Base-by-base conservation (phyloP, 2,113 vertebrate genomes). In the Solenodon paradoxus region DNA sequence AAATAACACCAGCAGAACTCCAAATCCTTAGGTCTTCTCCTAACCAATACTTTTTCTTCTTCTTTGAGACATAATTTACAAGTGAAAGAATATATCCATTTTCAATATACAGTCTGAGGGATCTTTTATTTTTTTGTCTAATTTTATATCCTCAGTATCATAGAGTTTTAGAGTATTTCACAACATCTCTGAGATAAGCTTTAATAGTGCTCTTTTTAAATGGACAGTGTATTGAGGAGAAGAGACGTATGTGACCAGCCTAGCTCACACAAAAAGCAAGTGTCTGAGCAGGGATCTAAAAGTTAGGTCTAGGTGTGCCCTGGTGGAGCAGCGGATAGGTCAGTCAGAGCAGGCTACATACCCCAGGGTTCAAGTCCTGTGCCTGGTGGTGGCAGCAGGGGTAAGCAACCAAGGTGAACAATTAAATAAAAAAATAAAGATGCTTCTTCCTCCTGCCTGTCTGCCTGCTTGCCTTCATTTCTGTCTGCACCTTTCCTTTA, bases 31-130 rank as follows among this genome's bases (percentile, higher is more conserved):
- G 17, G 0, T 3, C 22, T 17, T 2, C 64, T 72, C 38, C 22
- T 64, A 24, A 32, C 7, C 82, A 75, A 57, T 66, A 26, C 42
- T 49, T 55, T 47, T 40, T 68, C 66, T 80, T 20, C 24, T 40
- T 71, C n/a, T 90, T 85, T 49, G 30, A 83, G 63, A 82, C 26
- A 71, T 16, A 96, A 75, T 83, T 95, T 68, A 82, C 5, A 90
- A 83, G 64, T 75, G 45, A 57, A 30, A 78, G 74, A 57, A 66
- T 38, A 0, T 47, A 74, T 42, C 42, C 26, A 28, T 69, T 80
- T 35, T 74, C 90, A 92, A 61, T 53, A 47, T 6, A 59, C 9
- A 51, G 61, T 59, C 63, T 38, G 40, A 78, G 12, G 71, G n/a
- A 35, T 74, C 71, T 80, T n/a, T 32, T 42, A 35, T 74, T 77